Conservation (phyloP, 2,888 invertebrate genomes). For the Synanthedon andrenaeformis region DNA sequence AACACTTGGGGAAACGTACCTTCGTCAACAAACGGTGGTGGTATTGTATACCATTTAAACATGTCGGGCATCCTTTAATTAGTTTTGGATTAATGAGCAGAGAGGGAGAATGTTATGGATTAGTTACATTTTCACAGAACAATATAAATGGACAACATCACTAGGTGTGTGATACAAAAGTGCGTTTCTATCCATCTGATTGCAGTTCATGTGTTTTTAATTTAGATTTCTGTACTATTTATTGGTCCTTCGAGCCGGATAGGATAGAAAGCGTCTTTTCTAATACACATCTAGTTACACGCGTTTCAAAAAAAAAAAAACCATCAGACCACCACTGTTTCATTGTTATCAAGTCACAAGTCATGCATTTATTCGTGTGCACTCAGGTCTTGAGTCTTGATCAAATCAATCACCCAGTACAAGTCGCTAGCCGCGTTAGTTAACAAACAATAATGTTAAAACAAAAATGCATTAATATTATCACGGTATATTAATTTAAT, state of each 20-base stretch:
- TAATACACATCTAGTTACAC: conserved; percentile 29
- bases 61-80: conserved; percentile 66
- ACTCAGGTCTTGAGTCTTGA: conserved; percentile 18
- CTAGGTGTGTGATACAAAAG: conserved; percentile 36
- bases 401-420: conserved; percentile 21
- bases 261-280: conserved; percentile 25
- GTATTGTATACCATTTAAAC: conserved; percentile 64
- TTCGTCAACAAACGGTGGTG: conserved; percentile 64
- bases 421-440: conserved; percentile 30
- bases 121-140: conserved; percentile 58
- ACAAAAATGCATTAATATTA: conserved; percentile 37
- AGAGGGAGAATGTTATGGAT: conserved; percentile 71
- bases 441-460: conserved; percentile 29
- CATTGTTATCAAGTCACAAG: conserved; percentile 38
- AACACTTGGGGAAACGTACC: conserved; percentile 63
- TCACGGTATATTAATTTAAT: conserved; percentile 41
- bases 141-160: conserved; percentile 24
- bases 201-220: too few species aligned
- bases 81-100: conserved; percentile 67
- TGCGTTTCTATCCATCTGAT: conserved; percentile 17
- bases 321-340: conserved; percentile 52
- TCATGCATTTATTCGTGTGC: conserved; percentile 54
- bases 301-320: conserved; percentile 31
- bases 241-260: not conserved
- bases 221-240: too few species aligned